Evolutionary conservation across 1,140 invertebrate species (phyloP).

Genomic region (Plectrocnemia conspersa): DNA sequence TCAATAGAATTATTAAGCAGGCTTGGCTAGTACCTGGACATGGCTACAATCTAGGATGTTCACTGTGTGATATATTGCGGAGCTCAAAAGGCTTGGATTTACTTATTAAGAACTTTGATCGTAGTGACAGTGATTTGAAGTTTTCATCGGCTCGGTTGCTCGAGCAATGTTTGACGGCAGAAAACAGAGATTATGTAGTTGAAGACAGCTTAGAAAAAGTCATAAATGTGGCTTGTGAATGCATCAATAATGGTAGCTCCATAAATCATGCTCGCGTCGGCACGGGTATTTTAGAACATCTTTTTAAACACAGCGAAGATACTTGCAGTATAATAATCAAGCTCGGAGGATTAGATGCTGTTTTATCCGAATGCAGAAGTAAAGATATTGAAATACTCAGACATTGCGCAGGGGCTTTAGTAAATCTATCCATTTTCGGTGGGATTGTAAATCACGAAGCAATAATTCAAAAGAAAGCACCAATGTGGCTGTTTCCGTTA

Average conservation of each 20-base stretch:
- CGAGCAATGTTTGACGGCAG: slow-evolving; percentile 92
- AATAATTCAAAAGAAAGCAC: slow-evolving; percentile 94
- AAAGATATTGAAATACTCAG: slow-evolving; percentile 88
- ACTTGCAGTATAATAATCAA: slow-evolving; percentile 90
- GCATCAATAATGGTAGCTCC: slow-evolving; percentile 69
- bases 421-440: slow-evolving; percentile 94
- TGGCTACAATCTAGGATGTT: slow-evolving; percentile 79
- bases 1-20: slow-evolving; percentile 75
- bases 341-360: slow-evolving; percentile 80
- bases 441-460: slow-evolving; percentile 95
- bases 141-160: slow-evolving; percentile 82
- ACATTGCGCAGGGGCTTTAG: slow-evolving; percentile 92
- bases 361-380: slow-evolving; percentile 91
- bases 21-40: slow-evolving; percentile 93
- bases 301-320: slow-evolving; percentile 96
- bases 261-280: slow-evolving; percentile 86
- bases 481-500: slow-evolving; percentile 96
- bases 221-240: slow-evolving; percentile 82
- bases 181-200: slow-evolving; percentile 92
- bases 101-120: slow-evolving; percentile 75
- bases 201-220: slow-evolving; percentile 89
- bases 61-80: slow-evolving; percentile 85
- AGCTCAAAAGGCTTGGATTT: slow-evolving; percentile 84
- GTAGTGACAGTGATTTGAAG: slow-evolving; percentile 66
- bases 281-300: slow-evolving; percentile 90